Base-by-base conservation (phyloP, 2,888 invertebrate genomes). In the Lamellibrachia columna region DNA sequence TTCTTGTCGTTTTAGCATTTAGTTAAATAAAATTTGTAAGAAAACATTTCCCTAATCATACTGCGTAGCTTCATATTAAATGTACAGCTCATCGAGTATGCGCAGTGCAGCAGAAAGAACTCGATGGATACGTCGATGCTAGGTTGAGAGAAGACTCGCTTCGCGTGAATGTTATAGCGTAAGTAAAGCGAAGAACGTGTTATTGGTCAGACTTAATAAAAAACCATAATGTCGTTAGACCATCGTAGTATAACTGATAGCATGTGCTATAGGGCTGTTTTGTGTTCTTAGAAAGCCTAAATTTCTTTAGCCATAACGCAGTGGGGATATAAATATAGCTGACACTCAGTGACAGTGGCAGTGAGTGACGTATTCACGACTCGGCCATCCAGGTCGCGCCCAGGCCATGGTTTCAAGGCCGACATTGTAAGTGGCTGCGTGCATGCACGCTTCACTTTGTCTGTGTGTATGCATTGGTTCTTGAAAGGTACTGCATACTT, bases 81-180 rank as follows among this genome's bases (percentile, higher is more conserved):
- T 75, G 75, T 75, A 75, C 75, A 75, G 75, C 75, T 75, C 75
- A 75, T 75, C 75, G 75, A 75, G 75, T 75, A 22, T 75, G 75
- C 75, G 75, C 75, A 75, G 75, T 75, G 22, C 22, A 15, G 15
- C 3, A 75, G 75, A 75, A n/a, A 22, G 75, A 75, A 75, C 22
- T 22, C 6, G 75, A 75, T 75, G 75, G 75, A 22, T 75, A 75
- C n/a, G 15, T 75, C 22, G 75, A 15, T n/a, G 75, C 75, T 75
- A 15, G n/a, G 22, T 75, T n/a, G 75, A 6, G 6, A 75, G 75
- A 22, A 11, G 75, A 75, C 15, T 15, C 3, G 75, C 15, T 75
- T 75, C 22, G 15, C n/a, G 75, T 22, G 15, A 22, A 75, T n/a
- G 22, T 75, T 75, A 75, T 22, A 75, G n/a, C 75, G 75, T 75